Evolutionary conservation across 2,113 vertebrate genomes (phyloP), one percentile per base, ranked within the genome.

Genomic region (Hemichromis elongatus): DNA sequence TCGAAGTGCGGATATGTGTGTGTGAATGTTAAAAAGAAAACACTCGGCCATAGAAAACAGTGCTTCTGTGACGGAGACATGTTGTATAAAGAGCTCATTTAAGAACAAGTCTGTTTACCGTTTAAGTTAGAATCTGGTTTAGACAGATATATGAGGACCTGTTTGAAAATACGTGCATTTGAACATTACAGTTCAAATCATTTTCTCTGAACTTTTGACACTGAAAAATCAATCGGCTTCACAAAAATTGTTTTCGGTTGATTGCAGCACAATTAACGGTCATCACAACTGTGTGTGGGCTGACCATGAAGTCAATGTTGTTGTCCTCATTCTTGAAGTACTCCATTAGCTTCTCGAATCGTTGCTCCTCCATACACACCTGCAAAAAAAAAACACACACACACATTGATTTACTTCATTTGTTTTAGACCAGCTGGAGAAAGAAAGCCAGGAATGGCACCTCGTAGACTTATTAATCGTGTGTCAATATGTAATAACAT

Each of bases 231-330:
- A 55, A 61, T 88, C 7, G 52, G 83, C 77, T 42, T 33, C 42
- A 45, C 37, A 40, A 11, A 77, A 68, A 56, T 26, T 40, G 73
- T 89, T 84, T 89, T 59, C 1, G 1, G 53, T 45, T 45, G 26
- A 77, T 45, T 37, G 75, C 56, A 70, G 88, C n/a, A 18, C 56
- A 10, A 90, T 92, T 90, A 80, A 89, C 88, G 87, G 47, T 83
- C 73, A 86, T 90, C 89, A 90, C 50, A 26, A 77, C 26, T 19
- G 55, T 28, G 79, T 24, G 30, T 80, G 28, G 14, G 70, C 78
- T 5, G 90, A 98, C 99, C 98, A 99, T 99, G 73, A 99, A 99
- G 96, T 99, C 99, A 6, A 99, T 99, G 92, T 99, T 99, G 95
- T 98, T 99, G 95, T 99, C 98, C 79, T 99, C 98, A 3, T 99